phyloP scores from a whole-genome alignment of 1,140 invertebrate species.

The Portunus trituberculatus region DNA sequence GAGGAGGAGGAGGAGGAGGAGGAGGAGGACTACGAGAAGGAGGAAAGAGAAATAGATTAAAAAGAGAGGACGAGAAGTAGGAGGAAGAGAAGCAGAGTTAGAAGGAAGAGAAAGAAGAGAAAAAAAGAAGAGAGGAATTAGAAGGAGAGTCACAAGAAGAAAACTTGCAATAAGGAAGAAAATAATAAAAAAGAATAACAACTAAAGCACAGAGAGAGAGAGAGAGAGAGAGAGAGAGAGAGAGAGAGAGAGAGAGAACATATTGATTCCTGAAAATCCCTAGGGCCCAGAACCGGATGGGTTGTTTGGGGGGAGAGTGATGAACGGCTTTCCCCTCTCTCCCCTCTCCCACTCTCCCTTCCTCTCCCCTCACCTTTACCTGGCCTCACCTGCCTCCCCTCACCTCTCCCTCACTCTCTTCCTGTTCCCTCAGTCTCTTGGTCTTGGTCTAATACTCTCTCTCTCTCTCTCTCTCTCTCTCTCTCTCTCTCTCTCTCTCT shows the following conservation, averaged over 20 bases:
- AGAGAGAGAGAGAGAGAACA: neutral
- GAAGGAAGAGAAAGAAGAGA: neutral
- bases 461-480: no score
- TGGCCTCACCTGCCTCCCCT: neutral
- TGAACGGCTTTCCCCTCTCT: neutral
- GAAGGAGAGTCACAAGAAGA: no score
- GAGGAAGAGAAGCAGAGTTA: no score
- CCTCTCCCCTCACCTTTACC: constrained; percentile 1
- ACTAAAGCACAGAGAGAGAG: neutral
- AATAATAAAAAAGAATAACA: no score
- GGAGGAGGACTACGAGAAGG: no score
- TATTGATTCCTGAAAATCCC: constrained; percentile 32
- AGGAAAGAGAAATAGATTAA: no score
- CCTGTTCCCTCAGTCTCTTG: neutral
- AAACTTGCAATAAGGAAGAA: no score
- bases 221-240: neutral
- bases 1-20: no score
- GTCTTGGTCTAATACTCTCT: no score
- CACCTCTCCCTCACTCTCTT: neutral
- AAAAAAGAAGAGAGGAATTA: neutral
- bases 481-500: neutral
- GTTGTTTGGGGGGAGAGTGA: constrained; percentile 49
- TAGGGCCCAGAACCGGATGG: constrained; percentile 1
- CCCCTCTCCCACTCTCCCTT: constrained; percentile 32
- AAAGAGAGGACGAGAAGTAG: no score